A percentile compares a stretch with the other conserved stretches of the same genome.
phyloP scores from a whole-genome alignment of 1,140 invertebrate species.

The Theocolax elegans region DNA sequence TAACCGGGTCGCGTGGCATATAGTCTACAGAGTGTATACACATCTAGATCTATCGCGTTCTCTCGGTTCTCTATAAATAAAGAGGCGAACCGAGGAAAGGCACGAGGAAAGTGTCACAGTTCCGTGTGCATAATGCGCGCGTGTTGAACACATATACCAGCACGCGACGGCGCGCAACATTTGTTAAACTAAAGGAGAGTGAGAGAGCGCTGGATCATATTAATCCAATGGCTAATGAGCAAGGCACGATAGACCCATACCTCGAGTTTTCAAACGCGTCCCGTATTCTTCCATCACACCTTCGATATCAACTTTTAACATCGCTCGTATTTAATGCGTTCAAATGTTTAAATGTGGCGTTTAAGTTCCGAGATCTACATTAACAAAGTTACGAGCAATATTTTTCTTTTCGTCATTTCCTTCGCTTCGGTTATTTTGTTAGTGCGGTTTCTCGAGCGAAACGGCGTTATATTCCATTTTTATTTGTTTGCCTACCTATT shows the following conservation, averaged over 20 bases:
- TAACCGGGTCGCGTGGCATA: conserved; percentile 26
- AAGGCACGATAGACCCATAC: conserved; percentile 50
- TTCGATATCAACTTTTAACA: conserved; percentile 53
- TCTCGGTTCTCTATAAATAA: conserved; percentile 41
- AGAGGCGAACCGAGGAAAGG: conserved; percentile 17
- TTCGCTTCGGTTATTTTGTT: too few species aligned
- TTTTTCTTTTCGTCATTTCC: too few species aligned
- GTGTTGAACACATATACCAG: conserved; percentile 33
- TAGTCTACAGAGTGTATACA: background rate
- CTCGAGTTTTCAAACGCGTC: conserved; percentile 60
- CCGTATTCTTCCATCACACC: conserved; percentile 57
- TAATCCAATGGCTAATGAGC: conserved; percentile 64
- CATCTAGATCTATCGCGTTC: conserved; percentile 32
- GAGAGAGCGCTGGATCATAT: conserved; percentile 57
- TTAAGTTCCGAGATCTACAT: too few species aligned
- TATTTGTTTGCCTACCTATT: conserved; percentile 47
- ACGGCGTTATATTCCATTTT: too few species aligned
- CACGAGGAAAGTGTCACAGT: conserved; percentile 21
- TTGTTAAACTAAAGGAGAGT: background rate
- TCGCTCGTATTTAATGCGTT: background rate
- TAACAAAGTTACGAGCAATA: too few species aligned
- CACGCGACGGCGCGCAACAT: conserved; percentile 27
- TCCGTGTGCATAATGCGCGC: background rate
- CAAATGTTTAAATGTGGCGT: background rate
- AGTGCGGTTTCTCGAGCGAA: too few species aligned